Base-by-base conservation (phyloP, 2,113 vertebrate genomes). In the Bufo bufo region DNA sequence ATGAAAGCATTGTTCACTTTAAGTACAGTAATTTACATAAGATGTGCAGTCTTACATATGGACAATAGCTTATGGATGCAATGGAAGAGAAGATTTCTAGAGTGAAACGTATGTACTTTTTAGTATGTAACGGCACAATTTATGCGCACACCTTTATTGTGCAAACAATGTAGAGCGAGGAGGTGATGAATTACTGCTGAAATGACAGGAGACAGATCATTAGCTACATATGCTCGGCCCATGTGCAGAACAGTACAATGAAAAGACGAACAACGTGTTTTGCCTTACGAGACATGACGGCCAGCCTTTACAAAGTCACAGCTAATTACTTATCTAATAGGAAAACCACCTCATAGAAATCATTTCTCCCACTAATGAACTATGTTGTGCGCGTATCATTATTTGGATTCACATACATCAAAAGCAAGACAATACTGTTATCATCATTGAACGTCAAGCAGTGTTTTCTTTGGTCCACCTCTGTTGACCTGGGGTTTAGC, bases 181-280 rank as follows among this genome's bases (percentile, higher is more conserved):
- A 45, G 54, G 72, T 85, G 84, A 85, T 85, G 54, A 61, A 85
- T 85, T 75, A 77, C 84, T 77, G 43, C 72, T n/a, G 33, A 50
- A 77, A 61, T 77, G 72, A 85, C 84, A 85, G 84, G 84, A 75
- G 84, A 85, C 84, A 85, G 84, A 85, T 85, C 84, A 85, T 85
- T 85, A 85, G 84, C 72, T 85, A 77, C 84, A 77, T 85, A 77
- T 85, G 84, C 72, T 63, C 33, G 71, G 72, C 61, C 59, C 54
- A 58, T 61, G 72, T 77, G 72, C 56, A 58, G 72, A 77, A 85
- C 71, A 77, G 61, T 77, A 85, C 69, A 85, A 63, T 50, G 71
- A 83, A 83, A 85, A 77, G 71, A 77, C 54, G 17, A 77, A 77
- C 84, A 20, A 77, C 72, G 50, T 85, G 72, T 85, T 77, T 77